Conservation (phyloP, 2,113 vertebrate species). For the Holacanthus passer region DNA sequence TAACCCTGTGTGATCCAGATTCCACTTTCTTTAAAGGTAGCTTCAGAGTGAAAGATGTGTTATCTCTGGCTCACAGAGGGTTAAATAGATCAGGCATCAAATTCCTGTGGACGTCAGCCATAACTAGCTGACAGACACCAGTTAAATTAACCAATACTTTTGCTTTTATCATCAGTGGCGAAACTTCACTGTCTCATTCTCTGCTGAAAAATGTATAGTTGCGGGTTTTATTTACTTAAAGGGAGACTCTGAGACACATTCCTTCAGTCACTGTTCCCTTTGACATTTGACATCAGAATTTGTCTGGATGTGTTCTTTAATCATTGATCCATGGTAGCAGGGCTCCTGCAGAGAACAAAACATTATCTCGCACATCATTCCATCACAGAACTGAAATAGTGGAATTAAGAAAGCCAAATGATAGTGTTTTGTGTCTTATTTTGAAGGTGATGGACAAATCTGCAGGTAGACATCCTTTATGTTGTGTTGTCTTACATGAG, state of each 20-base stretch:
- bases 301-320: background rate
- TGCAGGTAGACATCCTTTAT: constrained; percentile 1
- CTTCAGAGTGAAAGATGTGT: background rate
- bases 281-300: constrained; percentile 10
- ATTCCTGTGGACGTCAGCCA: constrained; percentile 11
- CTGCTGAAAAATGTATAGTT: background rate
- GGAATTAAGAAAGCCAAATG: background rate
- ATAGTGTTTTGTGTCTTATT: background rate
- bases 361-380: background rate
- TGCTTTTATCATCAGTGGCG: background rate
- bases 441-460: background rate
- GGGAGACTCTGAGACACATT: constrained; percentile 9
- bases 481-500: background rate
- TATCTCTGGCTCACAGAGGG: constrained; percentile 1
- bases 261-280: constrained; percentile 14
- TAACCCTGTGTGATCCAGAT: background rate
- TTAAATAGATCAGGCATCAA: background rate
- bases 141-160: background rate
- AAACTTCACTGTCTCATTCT: background rate
- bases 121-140: background rate
- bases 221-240: background rate
- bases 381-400: background rate
- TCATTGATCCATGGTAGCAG: background rate
- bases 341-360: background rate
- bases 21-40: background rate